Base-by-base conservation (phyloP, 2,113 vertebrate species). In the Paramisgurnus dabryanus region DNA sequence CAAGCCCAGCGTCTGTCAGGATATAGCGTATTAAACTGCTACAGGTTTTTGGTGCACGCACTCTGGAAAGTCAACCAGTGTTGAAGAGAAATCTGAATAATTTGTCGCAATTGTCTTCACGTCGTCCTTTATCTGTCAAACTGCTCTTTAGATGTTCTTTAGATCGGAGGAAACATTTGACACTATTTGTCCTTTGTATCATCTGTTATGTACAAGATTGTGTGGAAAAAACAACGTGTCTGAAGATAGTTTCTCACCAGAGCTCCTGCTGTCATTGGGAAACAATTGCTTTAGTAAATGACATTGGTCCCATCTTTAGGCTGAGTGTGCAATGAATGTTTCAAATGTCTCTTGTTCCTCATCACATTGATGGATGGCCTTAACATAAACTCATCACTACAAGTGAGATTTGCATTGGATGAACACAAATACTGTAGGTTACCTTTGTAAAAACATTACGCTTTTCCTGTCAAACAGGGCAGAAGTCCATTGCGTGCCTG, bases 1-100 rank as follows among this genome's bases (percentile, higher is more conserved):
- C 65, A 66, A 64, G 76, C 72, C 67, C 70, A 80, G 76, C 11
- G 67, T 71, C 75, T 61, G 15, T 41, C 53, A 70, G 70, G 69
- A 70, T 66, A 60, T 18, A 69, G 47, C 68, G 18, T 61, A 64
- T 67, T 39, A 40, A 22, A 66, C 63, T 68, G 70, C 58, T 81
- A 83, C 81, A 83, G 65, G 58, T 45, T 78, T 78, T 79, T 76
- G 79, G 70, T 76, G 57, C 55, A 73, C 65, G 34, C 69, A 45
- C 57, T 73, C 55, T 50, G 8, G 6, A 63, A 27, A 58, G 55
- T 58, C 43, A 60, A 49, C 40, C 40, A 45, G 45, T 40, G 55
- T 69, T 34, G 64, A 74, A 76, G 72, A 55, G 55, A 53, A 81
- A 41, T 68, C 11, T 1, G n/a, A 53, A 67, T 57, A 15, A 34